Base-by-base conservation (phyloP, 2,113 vertebrate genomes). In the Indicator maculatus region DNA sequence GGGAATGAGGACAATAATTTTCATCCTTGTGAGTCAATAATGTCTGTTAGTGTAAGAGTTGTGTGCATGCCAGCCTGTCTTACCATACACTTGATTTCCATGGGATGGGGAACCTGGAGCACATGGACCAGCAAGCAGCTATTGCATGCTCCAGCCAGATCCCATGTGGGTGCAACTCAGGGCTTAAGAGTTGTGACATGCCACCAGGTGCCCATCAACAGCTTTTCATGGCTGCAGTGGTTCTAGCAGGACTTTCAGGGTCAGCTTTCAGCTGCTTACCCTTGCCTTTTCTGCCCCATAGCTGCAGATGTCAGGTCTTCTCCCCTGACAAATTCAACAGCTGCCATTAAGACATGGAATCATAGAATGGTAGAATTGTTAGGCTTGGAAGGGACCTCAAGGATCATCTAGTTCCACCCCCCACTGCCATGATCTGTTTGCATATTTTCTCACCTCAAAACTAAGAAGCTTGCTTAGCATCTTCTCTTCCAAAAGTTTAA, bases 121-220 rank as follows among this genome's bases (percentile, higher is more conserved):
- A 0, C 11, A 31, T 39, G 72, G 17, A 12, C 31, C 16, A 53
- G 38, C 1, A 1, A 70, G 55, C 38, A 83, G 5, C 8, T 47
- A 3, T 9, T 3, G 0, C 16, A 3, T 44, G 23, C 39, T 81
- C 45, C 70, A 66, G 20, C 20, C 36, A 17, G 41, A 56, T 84
- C 60, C 36, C 15, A 1, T 8, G 5, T 14, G 38, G 47, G 16
- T 38, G 27, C 55, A 39, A 4, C 33, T 39, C 30, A 39, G 17
- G 66, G 17, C 53, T 41, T 23, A 26, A 39, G 55, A 36, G 36
- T 31, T 38, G 11, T 17, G 33, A 24, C 12, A 23, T 24, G 31
- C 5, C 36, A 31, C 27, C n/a, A 11, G 50, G 16, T 21, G 19
- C 17, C n/a, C 3, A 0, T 30, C 1, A 0, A 3, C 5, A 33